A percentile compares a stretch with the other conserved stretches of the same genome.
These are phyloP conservation scores for Drosophila atroscutellata DNA, from an alignment of 2,888 invertebrate genomes.

Conservation along the genomic window DNA sequence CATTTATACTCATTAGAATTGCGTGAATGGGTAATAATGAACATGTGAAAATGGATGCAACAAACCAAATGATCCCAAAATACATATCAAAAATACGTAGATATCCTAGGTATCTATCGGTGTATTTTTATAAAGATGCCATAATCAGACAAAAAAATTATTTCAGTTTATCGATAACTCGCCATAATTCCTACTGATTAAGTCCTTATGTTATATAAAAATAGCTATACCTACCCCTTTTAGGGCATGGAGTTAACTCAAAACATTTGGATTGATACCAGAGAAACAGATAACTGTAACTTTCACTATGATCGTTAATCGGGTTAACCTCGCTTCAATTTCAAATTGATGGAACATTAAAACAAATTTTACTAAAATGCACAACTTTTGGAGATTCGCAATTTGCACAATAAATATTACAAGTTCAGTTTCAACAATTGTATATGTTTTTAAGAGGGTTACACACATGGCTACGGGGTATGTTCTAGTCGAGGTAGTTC, in stretches of 20 bases:
- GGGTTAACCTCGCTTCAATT: too few species aligned
- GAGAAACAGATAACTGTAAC: background rate
- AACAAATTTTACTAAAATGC: background rate
- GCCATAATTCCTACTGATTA: background rate
- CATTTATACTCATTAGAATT: background rate
- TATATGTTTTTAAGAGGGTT: background rate
- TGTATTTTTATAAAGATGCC: fast-evolving
- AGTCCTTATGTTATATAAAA: background rate
- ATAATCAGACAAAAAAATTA: background rate
- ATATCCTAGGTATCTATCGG: background rate
- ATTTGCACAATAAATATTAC: background rate
- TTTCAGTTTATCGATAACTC: background rate
- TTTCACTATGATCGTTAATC: background rate
- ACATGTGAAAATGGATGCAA: background rate
- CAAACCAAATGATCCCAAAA: background rate
- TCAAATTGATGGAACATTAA: background rate
- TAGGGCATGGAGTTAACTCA: background rate
- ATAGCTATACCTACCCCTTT: background rate
- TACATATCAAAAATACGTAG: too few species aligned
- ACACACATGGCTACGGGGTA: background rate
- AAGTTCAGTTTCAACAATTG: background rate
- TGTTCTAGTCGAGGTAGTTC: background rate
- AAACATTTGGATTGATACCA: background rate
- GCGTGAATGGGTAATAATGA: background rate
- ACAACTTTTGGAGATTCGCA: background rate